Evolutionary conservation across 2,113 vertebrate species (phyloP).

Genomic region (Notothenia coriiceps): DNA sequence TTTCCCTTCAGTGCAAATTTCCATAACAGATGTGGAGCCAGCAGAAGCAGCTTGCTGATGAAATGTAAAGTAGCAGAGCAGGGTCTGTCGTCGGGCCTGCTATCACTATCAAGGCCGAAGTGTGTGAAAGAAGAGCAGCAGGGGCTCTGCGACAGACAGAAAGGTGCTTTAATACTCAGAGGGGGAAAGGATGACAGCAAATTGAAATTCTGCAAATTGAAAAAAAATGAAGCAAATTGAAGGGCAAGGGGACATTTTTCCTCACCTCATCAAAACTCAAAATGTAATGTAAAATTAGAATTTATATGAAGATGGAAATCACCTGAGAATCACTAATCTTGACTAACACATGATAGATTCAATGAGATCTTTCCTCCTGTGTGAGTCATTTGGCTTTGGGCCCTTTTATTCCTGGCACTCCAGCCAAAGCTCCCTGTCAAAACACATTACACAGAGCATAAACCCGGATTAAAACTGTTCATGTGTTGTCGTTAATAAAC

Average conservation of each 20-base stretch:
- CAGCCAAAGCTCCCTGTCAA: conserved; percentile 55
- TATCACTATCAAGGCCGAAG: conserved; percentile 65
- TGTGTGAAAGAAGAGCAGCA: conserved; percentile 62
- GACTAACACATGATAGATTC: conserved; percentile 18
- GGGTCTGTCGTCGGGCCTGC: conserved; percentile 62
- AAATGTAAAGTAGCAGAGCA: conserved; percentile 71
- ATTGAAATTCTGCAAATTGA: too few relatives aligned
- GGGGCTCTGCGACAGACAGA: conserved; percentile 31
- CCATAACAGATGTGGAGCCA: conserved; percentile 80
- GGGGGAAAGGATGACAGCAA: not conserved
- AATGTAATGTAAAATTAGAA: conserved; percentile 1
- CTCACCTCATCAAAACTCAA: conserved; percentile 30
- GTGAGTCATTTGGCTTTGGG: conserved; percentile 29
- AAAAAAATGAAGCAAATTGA: conserved; percentile 10
- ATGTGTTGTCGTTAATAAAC: conserved; percentile 52
- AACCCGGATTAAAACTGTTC: conserved; percentile 61
- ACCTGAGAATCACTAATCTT: conserved; percentile 32
- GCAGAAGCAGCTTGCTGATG: conserved; percentile 73
- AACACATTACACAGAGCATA: conserved; percentile 53
- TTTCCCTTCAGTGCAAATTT: conserved; percentile 70
- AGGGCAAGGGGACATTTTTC: conserved; percentile 24
- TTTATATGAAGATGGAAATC: conserved; percentile 11
- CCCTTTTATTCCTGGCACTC: conserved; percentile 35
- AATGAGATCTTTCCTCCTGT: conserved; percentile 17
- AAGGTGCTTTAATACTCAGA: conserved; percentile 41